A percentile compares a stretch with the other conserved stretches of the same genome.
Conservation (phyloP, 2,797 vertebrate species). For the Melanotaenia maccullochi region DNA sequence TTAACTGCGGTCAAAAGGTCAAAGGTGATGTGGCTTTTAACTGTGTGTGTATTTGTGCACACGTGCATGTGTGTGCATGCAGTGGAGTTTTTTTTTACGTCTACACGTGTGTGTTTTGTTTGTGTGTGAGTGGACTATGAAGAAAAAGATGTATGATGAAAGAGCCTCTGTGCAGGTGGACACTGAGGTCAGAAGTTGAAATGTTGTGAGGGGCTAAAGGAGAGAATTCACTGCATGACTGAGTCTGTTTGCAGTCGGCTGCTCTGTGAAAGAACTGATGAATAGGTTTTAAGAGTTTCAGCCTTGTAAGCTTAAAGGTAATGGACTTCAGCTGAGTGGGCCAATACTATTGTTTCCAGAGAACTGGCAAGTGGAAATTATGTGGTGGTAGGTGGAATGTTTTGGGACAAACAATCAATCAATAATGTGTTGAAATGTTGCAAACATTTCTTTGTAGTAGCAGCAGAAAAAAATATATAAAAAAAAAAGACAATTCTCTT, state of each 20-base stretch:
- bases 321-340: constrained; percentile 73
- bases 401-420: constrained; percentile 36
- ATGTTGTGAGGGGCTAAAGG: constrained; percentile 42
- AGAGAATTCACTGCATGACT: constrained; percentile 70
- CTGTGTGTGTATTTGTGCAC: constrained; percentile 27
- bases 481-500: background rate
- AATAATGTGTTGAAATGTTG: constrained; percentile 29
- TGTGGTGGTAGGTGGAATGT: constrained; percentile 15
- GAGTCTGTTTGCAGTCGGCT: constrained; percentile 64
- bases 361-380: constrained; percentile 56
- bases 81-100: constrained; percentile 25
- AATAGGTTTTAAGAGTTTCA: constrained; percentile 70
- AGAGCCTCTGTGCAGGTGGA: constrained; percentile 72
- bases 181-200: constrained; percentile 74
- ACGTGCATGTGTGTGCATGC: constrained; percentile 4
- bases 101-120: constrained; percentile 5
- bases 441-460: background rate
- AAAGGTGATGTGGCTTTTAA: constrained; percentile 68
- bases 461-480: background rate
- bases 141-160: constrained; percentile 67
- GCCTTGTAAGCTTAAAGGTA: constrained; percentile 69
- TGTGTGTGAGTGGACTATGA: constrained; percentile 50
- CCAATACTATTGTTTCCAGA: constrained; percentile 56
- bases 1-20: constrained; percentile 73
- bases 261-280: constrained; percentile 71